Conservation (phyloP, 2,113 vertebrate genomes). For the Micronycteris hirsuta region DNA sequence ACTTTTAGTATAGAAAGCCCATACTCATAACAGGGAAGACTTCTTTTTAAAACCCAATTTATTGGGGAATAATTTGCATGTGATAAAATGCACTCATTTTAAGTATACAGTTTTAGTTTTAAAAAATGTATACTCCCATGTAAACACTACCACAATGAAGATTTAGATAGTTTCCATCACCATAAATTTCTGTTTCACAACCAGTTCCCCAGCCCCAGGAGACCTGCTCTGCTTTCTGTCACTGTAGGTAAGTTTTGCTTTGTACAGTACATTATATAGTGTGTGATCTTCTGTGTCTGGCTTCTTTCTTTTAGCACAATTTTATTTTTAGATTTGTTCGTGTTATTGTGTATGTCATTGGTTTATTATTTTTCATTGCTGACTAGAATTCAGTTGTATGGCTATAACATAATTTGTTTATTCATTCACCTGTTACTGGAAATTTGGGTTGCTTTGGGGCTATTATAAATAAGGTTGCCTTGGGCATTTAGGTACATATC, state of each 20-base stretch:
- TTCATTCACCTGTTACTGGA: not conserved
- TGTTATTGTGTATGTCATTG: not conserved
- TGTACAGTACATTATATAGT: not conserved
- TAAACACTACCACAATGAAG: not conserved
- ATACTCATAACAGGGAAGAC: not conserved
- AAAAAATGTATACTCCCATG: not conserved
- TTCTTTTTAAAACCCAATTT: not conserved
- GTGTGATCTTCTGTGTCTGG: not conserved
- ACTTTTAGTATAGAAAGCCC: not conserved
- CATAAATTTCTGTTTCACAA: not conserved
- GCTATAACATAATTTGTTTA: not conserved
- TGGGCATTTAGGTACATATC: not conserved
- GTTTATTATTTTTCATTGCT: not conserved
- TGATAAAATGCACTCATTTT: not conserved
- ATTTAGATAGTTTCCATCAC: not conserved
- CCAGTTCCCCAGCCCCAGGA: not conserved
- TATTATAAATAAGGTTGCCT: not conserved
- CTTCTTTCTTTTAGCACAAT: not conserved
- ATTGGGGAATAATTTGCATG: conserved; percentile 19
- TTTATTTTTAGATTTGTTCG: not conserved
- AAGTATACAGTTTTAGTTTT: not conserved
- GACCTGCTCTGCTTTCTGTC: not conserved
- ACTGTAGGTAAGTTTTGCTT: not conserved
- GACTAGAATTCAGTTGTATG: not conserved
- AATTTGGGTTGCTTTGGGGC: not conserved